These are phyloP conservation scores for Acrossocheilus wenchowensis DNA, from an alignment of 2,797 vertebrate genomes.

Conservation along the genomic window DNA sequence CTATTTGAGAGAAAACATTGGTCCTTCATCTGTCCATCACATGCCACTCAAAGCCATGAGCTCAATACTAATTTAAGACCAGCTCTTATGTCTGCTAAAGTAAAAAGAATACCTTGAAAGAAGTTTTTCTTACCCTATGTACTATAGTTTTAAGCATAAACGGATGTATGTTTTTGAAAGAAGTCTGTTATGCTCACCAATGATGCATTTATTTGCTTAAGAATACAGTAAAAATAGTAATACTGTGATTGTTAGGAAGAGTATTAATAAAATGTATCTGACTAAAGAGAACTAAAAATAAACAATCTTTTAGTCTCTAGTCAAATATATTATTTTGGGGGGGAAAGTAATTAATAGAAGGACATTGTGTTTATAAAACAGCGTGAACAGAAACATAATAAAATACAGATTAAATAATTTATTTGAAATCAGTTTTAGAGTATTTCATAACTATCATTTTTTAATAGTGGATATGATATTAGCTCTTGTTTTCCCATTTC, in stretches of 20 bases:
- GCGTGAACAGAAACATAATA: background rate
- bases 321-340: background rate
- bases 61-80: slow-evolving; percentile 46
- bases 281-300: background rate
- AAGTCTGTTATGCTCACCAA: background rate
- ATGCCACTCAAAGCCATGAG: slow-evolving; percentile 7
- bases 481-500: background rate
- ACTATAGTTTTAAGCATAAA: background rate
- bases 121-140: background rate
- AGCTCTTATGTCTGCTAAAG: background rate
- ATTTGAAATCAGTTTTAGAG: background rate
- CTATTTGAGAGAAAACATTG: background rate
- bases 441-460: background rate
- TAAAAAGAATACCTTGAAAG: background rate
- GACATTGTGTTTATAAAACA: background rate
- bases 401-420: background rate
- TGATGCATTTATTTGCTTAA: background rate
- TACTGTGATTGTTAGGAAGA: background rate
- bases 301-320: background rate
- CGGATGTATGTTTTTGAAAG: background rate
- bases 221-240: background rate
- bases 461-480: background rate
- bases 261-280: background rate
- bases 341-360: background rate
- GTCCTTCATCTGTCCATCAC: slow-evolving; percentile 31